These are phyloP conservation scores for Drosophila subobscura DNA, from an alignment of 1,140 invertebrate species.

Conservation along the genomic window DNA sequence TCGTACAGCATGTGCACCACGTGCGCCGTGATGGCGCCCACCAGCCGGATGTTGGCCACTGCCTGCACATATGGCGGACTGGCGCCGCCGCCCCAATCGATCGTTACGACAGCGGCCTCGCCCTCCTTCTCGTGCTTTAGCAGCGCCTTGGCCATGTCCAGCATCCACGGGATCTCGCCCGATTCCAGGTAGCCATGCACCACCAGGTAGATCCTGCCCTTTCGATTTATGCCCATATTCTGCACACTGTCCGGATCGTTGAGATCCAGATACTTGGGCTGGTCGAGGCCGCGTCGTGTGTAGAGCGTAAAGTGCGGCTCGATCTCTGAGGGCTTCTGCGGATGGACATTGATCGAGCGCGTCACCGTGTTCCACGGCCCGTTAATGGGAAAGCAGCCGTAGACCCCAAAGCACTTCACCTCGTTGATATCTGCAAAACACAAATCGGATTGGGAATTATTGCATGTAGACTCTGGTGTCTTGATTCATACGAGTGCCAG, in stretches of 20 bases:
- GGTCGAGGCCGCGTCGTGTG: slow-evolving; percentile 84
- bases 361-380: slow-evolving; percentile 91
- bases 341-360: slow-evolving; percentile 91
- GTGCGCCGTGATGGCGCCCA: slow-evolving; percentile 92
- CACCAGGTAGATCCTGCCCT: slow-evolving; percentile 89
- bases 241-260: slow-evolving; percentile 86
- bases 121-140: slow-evolving; percentile 87
- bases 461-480: neutral
- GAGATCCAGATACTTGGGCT: slow-evolving; percentile 86
- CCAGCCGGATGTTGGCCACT: slow-evolving; percentile 94
- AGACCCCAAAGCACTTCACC: slow-evolving; percentile 89
- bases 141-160: slow-evolving; percentile 85
- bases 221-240: slow-evolving; percentile 86
- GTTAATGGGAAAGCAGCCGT: slow-evolving; percentile 93
- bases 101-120: slow-evolving; percentile 89
- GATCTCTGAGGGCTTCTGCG: slow-evolving; percentile 86
- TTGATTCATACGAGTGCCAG: too few species aligned
- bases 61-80: slow-evolving; percentile 95
- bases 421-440: slow-evolving; percentile 82
- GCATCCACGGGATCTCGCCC: slow-evolving; percentile 88
- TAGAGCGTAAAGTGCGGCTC: slow-evolving; percentile 85
- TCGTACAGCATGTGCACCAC: slow-evolving; percentile 86
- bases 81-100: slow-evolving; percentile 94
- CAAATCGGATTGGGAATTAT: neutral
- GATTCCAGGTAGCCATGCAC: slow-evolving; percentile 94